phyloP scores from a whole-genome alignment of 2,797 vertebrate genomes.

The Anas georgica region DNA sequence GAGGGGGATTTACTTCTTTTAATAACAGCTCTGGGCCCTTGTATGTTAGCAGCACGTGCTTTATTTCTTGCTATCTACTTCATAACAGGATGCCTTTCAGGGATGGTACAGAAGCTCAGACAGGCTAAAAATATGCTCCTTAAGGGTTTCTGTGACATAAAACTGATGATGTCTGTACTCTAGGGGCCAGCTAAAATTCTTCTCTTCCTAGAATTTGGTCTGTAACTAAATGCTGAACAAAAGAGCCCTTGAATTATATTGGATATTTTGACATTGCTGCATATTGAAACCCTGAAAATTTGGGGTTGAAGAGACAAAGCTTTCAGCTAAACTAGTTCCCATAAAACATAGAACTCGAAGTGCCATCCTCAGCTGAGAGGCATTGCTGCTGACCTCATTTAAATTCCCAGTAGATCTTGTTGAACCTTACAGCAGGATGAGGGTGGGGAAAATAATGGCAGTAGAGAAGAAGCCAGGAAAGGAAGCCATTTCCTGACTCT shows the following conservation, averaged over 20 bases:
- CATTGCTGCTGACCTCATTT: neutral
- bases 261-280: constrained; percentile 14
- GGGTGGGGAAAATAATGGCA: neutral
- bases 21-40: constrained; percentile 41
- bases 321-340: constrained; percentile 10
- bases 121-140: constrained; percentile 41
- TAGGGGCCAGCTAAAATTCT: neutral
- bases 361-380: neutral
- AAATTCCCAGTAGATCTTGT: neutral
- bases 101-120: constrained; percentile 13
- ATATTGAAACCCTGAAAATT: neutral
- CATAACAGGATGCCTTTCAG: constrained; percentile 47
- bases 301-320: neutral
- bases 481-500: neutral
- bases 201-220: neutral
- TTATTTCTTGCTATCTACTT: constrained; percentile 45
- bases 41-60: neutral
- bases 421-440: neutral
- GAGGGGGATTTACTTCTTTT: constrained; percentile 44
- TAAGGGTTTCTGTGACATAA: constrained; percentile 27
- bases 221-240: constrained; percentile 6
- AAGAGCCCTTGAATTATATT: neutral
- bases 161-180: constrained; percentile 32
- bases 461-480: neutral
- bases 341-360: neutral